phyloP scores from a whole-genome alignment of 2,113 vertebrate genomes.

The Dinomys branickii region DNA sequence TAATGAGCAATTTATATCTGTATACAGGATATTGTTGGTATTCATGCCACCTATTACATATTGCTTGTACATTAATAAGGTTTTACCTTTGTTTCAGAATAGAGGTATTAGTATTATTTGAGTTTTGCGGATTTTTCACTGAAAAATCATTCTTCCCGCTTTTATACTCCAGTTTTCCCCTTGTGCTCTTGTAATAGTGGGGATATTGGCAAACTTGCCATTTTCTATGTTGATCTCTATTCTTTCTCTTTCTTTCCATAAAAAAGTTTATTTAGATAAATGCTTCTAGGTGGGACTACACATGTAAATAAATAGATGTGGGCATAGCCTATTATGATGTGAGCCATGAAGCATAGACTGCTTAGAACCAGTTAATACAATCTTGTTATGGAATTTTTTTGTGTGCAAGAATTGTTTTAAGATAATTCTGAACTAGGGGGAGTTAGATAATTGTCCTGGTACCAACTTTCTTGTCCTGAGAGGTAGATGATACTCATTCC shows the following conservation, averaged over 20 bases:
- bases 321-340: background rate
- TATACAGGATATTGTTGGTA: background rate
- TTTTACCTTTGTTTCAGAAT: background rate
- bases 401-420: background rate
- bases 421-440: background rate
- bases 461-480: background rate
- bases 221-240: background rate
- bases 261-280: background rate
- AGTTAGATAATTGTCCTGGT: slow-evolving; percentile 18
- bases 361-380: background rate
- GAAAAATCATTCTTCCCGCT: background rate
- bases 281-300: background rate
- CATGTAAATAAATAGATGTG: background rate
- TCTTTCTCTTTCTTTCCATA: background rate
- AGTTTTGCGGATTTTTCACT: background rate
- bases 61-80: background rate
- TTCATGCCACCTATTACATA: background rate
- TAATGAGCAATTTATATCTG: background rate
- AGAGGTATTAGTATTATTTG: slow-evolving; percentile 14
- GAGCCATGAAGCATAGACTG: background rate
- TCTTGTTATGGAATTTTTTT: background rate
- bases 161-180: background rate
- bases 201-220: background rate
- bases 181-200: background rate
- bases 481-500: background rate